These are phyloP conservation scores for Celastrina argiolus DNA, from an alignment of 2,888 invertebrate genomes.

Conservation along the genomic window DNA sequence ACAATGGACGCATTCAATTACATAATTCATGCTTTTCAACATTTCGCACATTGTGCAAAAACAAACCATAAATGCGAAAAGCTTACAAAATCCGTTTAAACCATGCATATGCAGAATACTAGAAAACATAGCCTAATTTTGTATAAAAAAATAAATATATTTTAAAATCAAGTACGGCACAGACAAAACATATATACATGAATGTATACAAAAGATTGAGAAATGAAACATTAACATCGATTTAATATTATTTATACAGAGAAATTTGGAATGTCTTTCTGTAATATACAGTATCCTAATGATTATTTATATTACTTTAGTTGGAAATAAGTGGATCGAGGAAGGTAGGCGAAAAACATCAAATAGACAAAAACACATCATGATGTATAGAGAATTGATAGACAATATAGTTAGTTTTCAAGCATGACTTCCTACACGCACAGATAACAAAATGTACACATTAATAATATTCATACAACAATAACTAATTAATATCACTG, in stretches of 20 bases:
- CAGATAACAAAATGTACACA: not conserved
- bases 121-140: not conserved
- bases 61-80: not conserved
- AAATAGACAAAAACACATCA: not conserved
- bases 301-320: not conserved
- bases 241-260: not conserved
- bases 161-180: conserved; percentile 10
- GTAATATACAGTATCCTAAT: conserved; percentile 4
- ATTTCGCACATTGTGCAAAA: not conserved
- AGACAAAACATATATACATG: conserved; percentile 2
- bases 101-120: conserved; percentile 10
- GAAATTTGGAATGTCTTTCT: conserved; percentile 19
- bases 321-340: not conserved
- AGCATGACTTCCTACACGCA: not conserved
- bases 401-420: not conserved
- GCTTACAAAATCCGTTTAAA: conserved; percentile 4
- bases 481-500: not conserved
- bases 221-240: not conserved
- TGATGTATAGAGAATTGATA: not conserved
- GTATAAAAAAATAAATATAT: conserved; percentile 19
- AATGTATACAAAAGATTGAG: conserved; percentile 9
- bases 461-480: conserved; percentile 5
- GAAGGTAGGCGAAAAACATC: not conserved
- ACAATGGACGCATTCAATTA: conserved; percentile 20
- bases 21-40: conserved; percentile 15